Evolutionary conservation across 2,113 vertebrate species (phyloP), one percentile per base, ranked within the genome.

Genomic region (Panthera tigris): DNA sequence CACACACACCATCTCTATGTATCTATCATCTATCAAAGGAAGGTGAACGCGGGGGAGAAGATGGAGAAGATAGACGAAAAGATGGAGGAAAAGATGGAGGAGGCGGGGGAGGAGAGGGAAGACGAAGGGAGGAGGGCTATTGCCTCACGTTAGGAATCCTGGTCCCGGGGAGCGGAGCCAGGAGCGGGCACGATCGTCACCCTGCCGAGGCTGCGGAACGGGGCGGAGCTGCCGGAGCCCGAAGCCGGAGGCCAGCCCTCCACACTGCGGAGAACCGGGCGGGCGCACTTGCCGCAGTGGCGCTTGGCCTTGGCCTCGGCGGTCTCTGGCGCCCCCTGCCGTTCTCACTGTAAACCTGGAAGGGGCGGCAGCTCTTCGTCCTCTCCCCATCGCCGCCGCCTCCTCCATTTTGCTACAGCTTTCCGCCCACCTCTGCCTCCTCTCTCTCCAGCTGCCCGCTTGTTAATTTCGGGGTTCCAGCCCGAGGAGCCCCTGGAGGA

Each of bases 311-410:
- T 52, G 79, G 83, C 68, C 83, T 96, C 80, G 21, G 50, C 85
- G 93, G 98, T 98, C 97, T 98, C 82, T 97, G 96, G 82, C 91
- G 85, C 91, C 95, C 45, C 71, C 97, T 97, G 89, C 65, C 8
- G 97, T 85, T 79, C 52, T 45, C 27, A 0, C 33, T 1, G 21
- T 65, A 21, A 80, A 79, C 21, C 23, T 48, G 50, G 12, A 31
- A 41, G 4, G 33, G 86, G 78, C 5, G 31, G 48, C 5, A 1
- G 39, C 74, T 65, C 12, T 21, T 12, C 1, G 21, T 50, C 8
- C 48, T 55, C 15, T 33, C 52, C 48, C 14, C 1, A 29, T 48
- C 16, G 29, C 18, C 0, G 4, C 73, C 2, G 13, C 65, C 76
- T 48, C 79, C 87, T 97, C 95, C 93, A 91, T 97, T 96, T 97